Evolutionary conservation across 1,140 invertebrate species (phyloP).

Genomic region (Bombus balteatus): DNA sequence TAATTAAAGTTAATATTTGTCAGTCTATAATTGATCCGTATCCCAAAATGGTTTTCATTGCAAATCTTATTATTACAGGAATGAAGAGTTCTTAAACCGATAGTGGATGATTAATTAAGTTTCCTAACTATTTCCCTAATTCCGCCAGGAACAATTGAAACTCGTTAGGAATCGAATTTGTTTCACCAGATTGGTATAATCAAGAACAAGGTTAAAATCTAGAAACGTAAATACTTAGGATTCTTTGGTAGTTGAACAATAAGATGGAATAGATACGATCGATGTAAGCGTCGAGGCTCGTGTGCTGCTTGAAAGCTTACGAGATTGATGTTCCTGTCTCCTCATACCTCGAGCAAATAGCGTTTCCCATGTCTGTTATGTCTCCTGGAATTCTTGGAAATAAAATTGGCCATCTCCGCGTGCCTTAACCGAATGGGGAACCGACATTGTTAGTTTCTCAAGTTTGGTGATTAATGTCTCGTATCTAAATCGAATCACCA

Average conservation of each 20-base stretch:
- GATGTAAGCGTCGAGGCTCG: neutral
- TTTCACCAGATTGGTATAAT: neutral
- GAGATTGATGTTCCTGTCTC: neutral
- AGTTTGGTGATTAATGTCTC: neutral
- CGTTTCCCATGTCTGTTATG: neutral
- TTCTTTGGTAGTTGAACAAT: neutral
- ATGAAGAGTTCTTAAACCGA: neutral
- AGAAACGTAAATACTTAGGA: neutral
- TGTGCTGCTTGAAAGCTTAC: neutral
- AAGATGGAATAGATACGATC: neutral
- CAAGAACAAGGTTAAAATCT: neutral
- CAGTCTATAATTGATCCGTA: too few species aligned
- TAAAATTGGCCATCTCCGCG: neutral
- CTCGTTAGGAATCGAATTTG: neutral
- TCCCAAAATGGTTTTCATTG: too few species aligned
- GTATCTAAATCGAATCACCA: neutral
- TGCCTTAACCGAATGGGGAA: neutral
- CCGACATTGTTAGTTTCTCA: neutral
- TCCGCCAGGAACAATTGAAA: neutral
- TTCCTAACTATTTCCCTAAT: neutral
- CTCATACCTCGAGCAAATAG: neutral
- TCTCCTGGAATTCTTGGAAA: neutral
- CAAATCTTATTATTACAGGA: neutral
- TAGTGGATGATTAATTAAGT: neutral
- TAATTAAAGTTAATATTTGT: too few species aligned